These are phyloP conservation scores for Scartelaos histophorus DNA, from an alignment of 2,113 vertebrate genomes.

Conservation along the genomic window DNA sequence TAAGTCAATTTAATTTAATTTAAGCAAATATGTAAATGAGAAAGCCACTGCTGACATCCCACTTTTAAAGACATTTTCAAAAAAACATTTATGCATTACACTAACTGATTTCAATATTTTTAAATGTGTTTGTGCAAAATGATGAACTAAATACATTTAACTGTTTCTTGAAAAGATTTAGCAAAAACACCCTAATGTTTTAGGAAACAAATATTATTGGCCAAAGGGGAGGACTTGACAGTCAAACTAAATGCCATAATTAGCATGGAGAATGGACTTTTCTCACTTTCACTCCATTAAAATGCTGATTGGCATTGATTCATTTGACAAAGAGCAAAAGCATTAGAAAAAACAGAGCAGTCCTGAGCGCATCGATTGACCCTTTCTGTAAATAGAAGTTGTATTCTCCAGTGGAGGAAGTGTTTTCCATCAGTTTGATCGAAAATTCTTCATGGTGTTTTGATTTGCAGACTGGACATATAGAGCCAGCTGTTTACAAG, in stretches of 20 bases:
- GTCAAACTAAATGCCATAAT: slow-evolving; percentile 48
- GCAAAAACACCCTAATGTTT: neutral
- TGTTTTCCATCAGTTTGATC: slow-evolving; percentile 30
- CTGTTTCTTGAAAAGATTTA: neutral
- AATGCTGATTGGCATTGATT: slow-evolving; percentile 41
- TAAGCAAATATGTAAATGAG: too few relatives aligned
- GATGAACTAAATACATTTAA: neutral
- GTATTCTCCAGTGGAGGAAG: slow-evolving; percentile 16
- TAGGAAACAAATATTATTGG: neutral
- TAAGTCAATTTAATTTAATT: too few relatives aligned
- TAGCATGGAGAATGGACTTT: slow-evolving; percentile 13
- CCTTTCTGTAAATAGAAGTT: slow-evolving; percentile 17
- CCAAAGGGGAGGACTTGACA: neutral
- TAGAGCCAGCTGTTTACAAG: slow-evolving; percentile 12
- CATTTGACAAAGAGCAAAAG: slow-evolving; percentile 32
- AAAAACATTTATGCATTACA: too few relatives aligned
- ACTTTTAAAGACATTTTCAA: too few relatives aligned
- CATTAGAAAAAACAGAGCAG: slow-evolving; percentile 17
- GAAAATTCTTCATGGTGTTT: slow-evolving; percentile 24
- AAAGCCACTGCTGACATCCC: too few relatives aligned
- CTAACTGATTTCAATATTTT: too few relatives aligned
- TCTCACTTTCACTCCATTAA: slow-evolving; percentile 37
- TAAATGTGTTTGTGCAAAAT: too few relatives aligned
- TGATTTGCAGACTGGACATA: slow-evolving; percentile 20
- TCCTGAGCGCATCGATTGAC: slow-evolving; percentile 18